Conservation (phyloP, 2,888 invertebrate species). For the Euplexia lucipara region DNA sequence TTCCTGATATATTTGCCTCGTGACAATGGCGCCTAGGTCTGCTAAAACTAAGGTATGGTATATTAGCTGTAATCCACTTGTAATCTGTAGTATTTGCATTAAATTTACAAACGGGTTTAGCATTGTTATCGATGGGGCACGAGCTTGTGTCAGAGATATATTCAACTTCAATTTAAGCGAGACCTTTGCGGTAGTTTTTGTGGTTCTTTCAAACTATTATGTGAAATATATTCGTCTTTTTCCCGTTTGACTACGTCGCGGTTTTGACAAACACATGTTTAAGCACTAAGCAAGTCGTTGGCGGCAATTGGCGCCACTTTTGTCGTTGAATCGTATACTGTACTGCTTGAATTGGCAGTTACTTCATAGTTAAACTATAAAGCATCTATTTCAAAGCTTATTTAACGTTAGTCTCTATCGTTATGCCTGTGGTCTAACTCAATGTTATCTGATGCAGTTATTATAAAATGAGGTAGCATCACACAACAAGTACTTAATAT, state of each 20-base stretch:
- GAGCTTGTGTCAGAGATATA: slow-evolving; percentile 28
- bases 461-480: neutral
- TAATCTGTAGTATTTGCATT: slow-evolving; percentile 56
- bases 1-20: slow-evolving; percentile 57
- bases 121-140: slow-evolving; percentile 73
- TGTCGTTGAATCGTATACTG: slow-evolving; percentile 29
- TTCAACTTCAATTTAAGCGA: slow-evolving; percentile 15
- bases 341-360: slow-evolving; percentile 24
- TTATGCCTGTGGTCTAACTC: neutral
- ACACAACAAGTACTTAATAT: no score
- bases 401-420: neutral
- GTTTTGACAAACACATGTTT: slow-evolving; percentile 50
- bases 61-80: slow-evolving; percentile 27
- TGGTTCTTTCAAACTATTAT: neutral
- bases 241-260: slow-evolving; percentile 14
- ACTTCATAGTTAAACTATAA: slow-evolving; percentile 11
- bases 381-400: neutral
- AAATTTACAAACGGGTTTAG: slow-evolving; percentile 72
- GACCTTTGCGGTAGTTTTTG: slow-evolving; percentile 11
- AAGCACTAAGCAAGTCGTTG: slow-evolving; percentile 16
- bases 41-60: slow-evolving; percentile 83
- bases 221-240: slow-evolving; percentile 5
- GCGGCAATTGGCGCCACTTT: slow-evolving; percentile 59
- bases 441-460: neutral
- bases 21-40: slow-evolving; percentile 85